Conservation (phyloP, 2,113 vertebrate species). For the Eulemur macaco region DNA sequence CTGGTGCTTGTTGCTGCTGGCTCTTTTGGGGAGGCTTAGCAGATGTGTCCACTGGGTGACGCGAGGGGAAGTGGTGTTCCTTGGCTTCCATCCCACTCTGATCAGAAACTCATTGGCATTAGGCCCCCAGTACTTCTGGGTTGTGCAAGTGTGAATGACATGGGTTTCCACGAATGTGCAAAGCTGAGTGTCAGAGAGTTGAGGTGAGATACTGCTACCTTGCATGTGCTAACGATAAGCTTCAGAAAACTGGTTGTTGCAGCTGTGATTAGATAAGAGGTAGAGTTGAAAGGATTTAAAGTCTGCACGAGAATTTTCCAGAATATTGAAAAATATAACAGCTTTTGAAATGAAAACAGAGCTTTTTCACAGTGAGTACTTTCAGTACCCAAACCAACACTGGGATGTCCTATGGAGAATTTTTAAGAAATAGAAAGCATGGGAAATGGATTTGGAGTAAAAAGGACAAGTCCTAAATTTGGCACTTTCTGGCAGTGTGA, state of each 20-base stretch:
- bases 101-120: neutral
- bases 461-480: neutral
- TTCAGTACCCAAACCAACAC: neutral
- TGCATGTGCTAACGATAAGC: neutral
- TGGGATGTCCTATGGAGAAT: neutral
- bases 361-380: neutral
- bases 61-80: neutral
- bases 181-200: neutral
- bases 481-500: neutral
- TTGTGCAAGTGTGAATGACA: neutral
- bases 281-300: neutral
- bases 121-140: neutral
- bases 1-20: neutral
- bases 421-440: neutral
- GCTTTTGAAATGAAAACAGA: slow-evolving; percentile 6
- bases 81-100: neutral
- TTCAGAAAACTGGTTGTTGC: neutral
- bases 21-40: neutral
- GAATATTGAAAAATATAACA: neutral
- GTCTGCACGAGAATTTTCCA: neutral
- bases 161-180: neutral
- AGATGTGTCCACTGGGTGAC: neutral
- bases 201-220: neutral
- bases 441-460: neutral
- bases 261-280: neutral